These are phyloP conservation scores for Drosophila testacea DNA, from an alignment of 2,888 invertebrate genomes.

Conservation along the genomic window DNA sequence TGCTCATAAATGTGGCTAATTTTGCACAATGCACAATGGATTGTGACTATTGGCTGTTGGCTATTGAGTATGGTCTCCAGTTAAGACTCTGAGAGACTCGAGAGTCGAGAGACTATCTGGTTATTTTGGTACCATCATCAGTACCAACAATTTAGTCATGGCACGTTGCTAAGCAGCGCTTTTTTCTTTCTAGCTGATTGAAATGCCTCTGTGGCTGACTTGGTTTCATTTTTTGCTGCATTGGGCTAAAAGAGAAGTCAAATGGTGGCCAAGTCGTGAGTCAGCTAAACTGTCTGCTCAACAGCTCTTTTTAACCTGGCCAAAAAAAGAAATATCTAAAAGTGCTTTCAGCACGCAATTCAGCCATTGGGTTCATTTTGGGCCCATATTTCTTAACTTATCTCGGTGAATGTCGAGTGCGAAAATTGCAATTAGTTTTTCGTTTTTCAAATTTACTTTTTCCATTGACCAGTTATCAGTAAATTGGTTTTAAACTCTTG, in stretches of 20 bases:
- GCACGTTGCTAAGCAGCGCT: slow-evolving; percentile 59
- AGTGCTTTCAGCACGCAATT: slow-evolving; percentile 69
- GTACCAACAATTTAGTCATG: slow-evolving; percentile 57
- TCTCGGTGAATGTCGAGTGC: slow-evolving; percentile 48
- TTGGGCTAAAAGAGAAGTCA: slow-evolving; percentile 50
- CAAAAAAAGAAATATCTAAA: slow-evolving; percentile 57
- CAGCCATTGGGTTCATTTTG: slow-evolving; percentile 55
- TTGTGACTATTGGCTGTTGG: slow-evolving; percentile 42
- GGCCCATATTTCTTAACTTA: slow-evolving; percentile 50
- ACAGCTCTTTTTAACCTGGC: slow-evolving; percentile 43
- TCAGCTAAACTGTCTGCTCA: slow-evolving; percentile 64
- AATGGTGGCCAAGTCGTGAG: slow-evolving; percentile 75
- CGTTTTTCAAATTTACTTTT: slow-evolving; percentile 4
- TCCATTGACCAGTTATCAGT: slow-evolving; percentile 13
- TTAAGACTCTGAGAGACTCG: slow-evolving; percentile 6
- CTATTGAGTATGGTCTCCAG: slow-evolving; percentile 14
- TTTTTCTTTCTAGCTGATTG: slow-evolving; percentile 53
- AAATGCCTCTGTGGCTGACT: slow-evolving; percentile 66
- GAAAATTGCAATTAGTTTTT: slow-evolving; percentile 66
- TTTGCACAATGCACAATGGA: slow-evolving; percentile 59
- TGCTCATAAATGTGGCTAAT: slow-evolving; percentile 77
- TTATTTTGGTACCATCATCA: slow-evolving; percentile 28
- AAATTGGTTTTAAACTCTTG: slow-evolving; percentile 36
- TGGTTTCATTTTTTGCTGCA: slow-evolving; percentile 47
- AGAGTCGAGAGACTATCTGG: slow-evolving; percentile 18